These are phyloP conservation scores for Hydra vulgaris DNA, from an alignment of 30 jellyfish, hydroid and myxozoan genomes.

Conservation along the genomic window DNA sequence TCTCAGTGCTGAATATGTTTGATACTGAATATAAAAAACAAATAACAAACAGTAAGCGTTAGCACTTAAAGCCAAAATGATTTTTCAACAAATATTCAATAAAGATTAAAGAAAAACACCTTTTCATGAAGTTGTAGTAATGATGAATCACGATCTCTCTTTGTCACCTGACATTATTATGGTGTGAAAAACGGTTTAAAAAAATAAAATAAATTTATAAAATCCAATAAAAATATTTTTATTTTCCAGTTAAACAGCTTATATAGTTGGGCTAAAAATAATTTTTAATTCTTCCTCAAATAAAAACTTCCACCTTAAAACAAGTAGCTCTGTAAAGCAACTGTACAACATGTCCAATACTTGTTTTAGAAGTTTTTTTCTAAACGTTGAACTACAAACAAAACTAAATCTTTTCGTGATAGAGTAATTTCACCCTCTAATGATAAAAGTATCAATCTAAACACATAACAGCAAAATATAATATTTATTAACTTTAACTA, in stretches of 20 bases:
- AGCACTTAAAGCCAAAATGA: not conserved
- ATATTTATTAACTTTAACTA: not conserved
- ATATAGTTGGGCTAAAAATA: too few relatives aligned
- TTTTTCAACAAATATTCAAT: not conserved
- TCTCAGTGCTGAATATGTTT: conserved; percentile 82
- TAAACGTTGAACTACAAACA: conserved; percentile 79
- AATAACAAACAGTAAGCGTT: too few relatives aligned
- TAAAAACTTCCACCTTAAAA: conserved; percentile 40
- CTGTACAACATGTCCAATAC: conserved; percentile 98
- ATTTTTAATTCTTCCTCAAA: not conserved
- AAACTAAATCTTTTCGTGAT: too few relatives aligned
- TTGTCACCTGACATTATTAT: conserved; percentile 51
- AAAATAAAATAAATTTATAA: too few relatives aligned
- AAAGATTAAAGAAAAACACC: conserved; percentile 14
- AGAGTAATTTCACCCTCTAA: too few relatives aligned
- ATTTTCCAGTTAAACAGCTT: too few relatives aligned
- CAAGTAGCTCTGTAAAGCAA: conserved; percentile 91
- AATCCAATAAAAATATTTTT: not conserved
- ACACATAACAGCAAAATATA: not conserved
- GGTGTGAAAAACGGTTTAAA: not conserved
- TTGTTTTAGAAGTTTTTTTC: conserved; percentile 88
- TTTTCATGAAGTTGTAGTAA: conserved; percentile 86
- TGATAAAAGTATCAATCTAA: conserved; percentile 54
- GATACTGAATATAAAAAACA: too few relatives aligned
- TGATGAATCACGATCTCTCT: conserved; percentile 85